Conservation (phyloP, 2,888 invertebrate species). For the Vandiemenella viatica region DNA sequence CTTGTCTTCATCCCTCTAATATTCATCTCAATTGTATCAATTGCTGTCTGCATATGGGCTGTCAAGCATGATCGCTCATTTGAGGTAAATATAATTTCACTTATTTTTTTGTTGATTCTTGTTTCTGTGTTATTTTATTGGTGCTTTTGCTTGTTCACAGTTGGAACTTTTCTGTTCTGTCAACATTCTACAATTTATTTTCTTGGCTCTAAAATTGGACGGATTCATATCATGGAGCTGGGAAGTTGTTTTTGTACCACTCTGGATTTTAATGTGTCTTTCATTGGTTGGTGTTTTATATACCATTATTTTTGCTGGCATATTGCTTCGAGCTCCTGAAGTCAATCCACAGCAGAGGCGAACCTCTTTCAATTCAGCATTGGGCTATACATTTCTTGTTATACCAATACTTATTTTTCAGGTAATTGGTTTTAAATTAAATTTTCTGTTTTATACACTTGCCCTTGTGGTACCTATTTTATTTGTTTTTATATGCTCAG, state of each 20-base stretch:
- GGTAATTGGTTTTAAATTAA: conserved; percentile 49
- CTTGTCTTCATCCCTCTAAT: conserved; percentile 89
- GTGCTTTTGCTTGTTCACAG: conserved; percentile 33
- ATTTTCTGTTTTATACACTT: no score
- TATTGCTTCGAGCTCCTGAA: conserved; percentile 83
- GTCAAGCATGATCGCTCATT: conserved; percentile 95
- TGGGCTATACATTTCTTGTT: conserved; percentile 89
- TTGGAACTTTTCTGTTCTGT: conserved; percentile 93
- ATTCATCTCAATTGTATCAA: conserved; percentile 90
- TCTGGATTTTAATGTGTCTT: conserved; percentile 95
- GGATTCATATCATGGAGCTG: conserved; percentile 77
- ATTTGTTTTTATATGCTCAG: neutral
- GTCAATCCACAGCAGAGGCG: conserved; percentile 82
- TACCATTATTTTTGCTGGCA: conserved; percentile 91
- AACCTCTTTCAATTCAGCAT: conserved; percentile 82
- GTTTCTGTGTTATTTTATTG: conserved; percentile 2
- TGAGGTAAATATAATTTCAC: conserved; percentile 47
- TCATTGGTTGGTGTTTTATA: conserved; percentile 91
- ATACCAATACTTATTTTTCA: conserved; percentile 91
- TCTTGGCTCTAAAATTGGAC: conserved; percentile 84
- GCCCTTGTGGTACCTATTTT: no score
- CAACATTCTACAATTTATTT: conserved; percentile 94
- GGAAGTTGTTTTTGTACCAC: conserved; percentile 94
- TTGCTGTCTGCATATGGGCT: conserved; percentile 95
- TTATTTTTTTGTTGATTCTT: conserved; percentile 1